phyloP scores from a whole-genome alignment of 2,888 invertebrate genomes.

The Acanthacorydalis orientalis region DNA sequence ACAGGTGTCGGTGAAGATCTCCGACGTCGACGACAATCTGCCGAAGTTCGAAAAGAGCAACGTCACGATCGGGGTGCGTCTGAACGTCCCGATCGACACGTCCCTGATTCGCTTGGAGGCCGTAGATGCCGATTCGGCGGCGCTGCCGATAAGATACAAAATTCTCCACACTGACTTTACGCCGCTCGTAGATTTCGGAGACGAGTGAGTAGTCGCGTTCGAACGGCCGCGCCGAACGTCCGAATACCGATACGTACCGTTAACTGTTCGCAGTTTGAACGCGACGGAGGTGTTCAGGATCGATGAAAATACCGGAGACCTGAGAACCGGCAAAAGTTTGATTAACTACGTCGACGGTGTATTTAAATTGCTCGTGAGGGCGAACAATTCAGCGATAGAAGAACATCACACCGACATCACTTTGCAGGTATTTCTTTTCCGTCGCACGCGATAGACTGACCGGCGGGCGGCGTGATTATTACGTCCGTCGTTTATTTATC shows the following conservation, averaged over 20 bases:
- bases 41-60: slow-evolving; percentile 47
- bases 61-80: slow-evolving; percentile 51
- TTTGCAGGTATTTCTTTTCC: slow-evolving; percentile 25
- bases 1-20: slow-evolving; percentile 42
- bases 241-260: neutral
- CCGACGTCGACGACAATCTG: slow-evolving; percentile 59
- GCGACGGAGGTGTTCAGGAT: slow-evolving; percentile 39
- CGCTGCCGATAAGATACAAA: slow-evolving; percentile 42
- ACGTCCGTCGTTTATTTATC: too few relatives aligned
- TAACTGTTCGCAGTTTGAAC: slow-evolving; percentile 17
- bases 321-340: slow-evolving; percentile 49
- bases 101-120: slow-evolving; percentile 49
- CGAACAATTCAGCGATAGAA: slow-evolving; percentile 39
- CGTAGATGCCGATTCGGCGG: slow-evolving; percentile 47
- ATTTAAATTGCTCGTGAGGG: slow-evolving; percentile 33
- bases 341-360: slow-evolving; percentile 44
- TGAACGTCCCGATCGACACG: slow-evolving; percentile 59
- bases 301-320: slow-evolving; percentile 50
- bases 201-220: slow-evolving; percentile 2
- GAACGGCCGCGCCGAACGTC: neutral
- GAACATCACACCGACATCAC: slow-evolving; percentile 35
- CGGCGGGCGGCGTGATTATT: too few relatives aligned
- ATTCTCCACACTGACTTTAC: slow-evolving; percentile 41
- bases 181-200: slow-evolving; percentile 20
- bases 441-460: too few relatives aligned